These are phyloP conservation scores for Agelaius tricolor DNA, from an alignment of 2,113 vertebrate genomes.

Conservation along the genomic window DNA sequence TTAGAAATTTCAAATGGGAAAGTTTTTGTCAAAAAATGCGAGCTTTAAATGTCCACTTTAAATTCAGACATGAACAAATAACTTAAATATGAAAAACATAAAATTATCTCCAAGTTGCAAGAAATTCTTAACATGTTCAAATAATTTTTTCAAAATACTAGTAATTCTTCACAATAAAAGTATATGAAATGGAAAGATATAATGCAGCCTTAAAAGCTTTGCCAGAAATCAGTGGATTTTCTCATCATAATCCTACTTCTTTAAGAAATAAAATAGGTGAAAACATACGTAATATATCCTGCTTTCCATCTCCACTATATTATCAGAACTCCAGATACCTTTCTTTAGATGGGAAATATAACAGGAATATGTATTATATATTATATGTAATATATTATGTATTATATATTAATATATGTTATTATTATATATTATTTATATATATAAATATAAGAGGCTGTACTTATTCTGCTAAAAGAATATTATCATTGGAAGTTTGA, in stretches of 20 bases:
- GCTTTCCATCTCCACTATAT: background rate
- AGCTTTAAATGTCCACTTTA: background rate
- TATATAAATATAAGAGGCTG: background rate
- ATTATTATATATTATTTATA: no score
- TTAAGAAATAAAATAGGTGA: background rate
- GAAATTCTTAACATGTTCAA: background rate
- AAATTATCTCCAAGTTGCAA: background rate
- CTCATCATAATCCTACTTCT: background rate
- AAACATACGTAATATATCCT: background rate
- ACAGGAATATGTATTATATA: background rate
- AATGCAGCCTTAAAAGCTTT: background rate
- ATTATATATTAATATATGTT: no score
- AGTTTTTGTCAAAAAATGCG: background rate
- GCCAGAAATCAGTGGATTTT: background rate
- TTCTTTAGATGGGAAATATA: background rate
- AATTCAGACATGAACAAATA: background rate
- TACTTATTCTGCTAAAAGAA: background rate
- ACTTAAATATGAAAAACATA: background rate
- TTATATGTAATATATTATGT: no score
- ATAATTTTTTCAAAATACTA: background rate
- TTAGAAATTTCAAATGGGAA: background rate
- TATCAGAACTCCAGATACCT: background rate
- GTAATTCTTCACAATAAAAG: background rate
- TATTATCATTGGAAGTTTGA: background rate
- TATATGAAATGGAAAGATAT: background rate